Evolutionary conservation across 2,113 vertebrate species (phyloP), one percentile per base, ranked within the genome.

Genomic region (Macquaria ambigua): DNA sequence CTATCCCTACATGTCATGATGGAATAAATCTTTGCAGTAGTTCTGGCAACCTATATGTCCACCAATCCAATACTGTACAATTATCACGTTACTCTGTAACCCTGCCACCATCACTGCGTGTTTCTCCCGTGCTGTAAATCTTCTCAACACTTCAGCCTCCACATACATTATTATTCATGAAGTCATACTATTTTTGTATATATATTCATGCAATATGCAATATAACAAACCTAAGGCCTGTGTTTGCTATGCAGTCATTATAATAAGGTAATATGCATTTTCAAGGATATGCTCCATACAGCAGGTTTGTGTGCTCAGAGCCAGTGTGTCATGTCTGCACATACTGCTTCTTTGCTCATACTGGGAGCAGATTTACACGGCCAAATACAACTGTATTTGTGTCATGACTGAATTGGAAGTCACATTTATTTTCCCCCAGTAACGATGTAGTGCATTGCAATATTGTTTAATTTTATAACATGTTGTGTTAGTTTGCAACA

Each of bases 161-260:
- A 50, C 31, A 16, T 9, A 28, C 39, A 86, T 87, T 79, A 74
- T 58, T 89, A 87, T 87, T 91, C 81, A 91, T 76, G 61, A 52
- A 79, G 53, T 61, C 48, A 16, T 21, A 21, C 63, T 63, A 64
- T 79, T 81, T 82, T 69, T 25, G 56, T 53, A 25, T 56, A 62
- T 43, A 25, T 52, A 75, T 79, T 37, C 20, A 76, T 68, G 70
- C 58, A 62, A 6, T 79, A 72, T 76, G 64, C 58, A 62, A 8
- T 79, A 67, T 76, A 39, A 61, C 64, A 64, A 72, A 70, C 63
- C 41, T 82, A 50, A 53, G 8, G 37, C 20, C 62, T 15, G 16
- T 62, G 41, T 75, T 76, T 72, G 70, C 59, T 41, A 5, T 62
- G 53, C 46, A 69, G 31, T 72, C 79, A 80, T 79, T 77, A 69